Evolutionary conservation across 1,140 invertebrate species (phyloP), one percentile per base, ranked within the genome.

Genomic region (Aradophagus sp.): DNA sequence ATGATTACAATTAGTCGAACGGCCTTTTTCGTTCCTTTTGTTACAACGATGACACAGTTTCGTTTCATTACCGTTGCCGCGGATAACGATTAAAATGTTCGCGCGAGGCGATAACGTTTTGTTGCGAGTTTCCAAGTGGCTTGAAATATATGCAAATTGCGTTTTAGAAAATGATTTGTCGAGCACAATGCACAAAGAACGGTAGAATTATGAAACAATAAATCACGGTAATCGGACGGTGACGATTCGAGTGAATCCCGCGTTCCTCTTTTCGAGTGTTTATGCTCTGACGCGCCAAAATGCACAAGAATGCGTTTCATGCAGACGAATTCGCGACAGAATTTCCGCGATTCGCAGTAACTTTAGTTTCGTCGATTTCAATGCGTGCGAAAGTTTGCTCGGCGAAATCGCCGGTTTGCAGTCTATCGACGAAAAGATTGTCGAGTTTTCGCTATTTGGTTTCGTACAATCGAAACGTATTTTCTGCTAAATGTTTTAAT

Each of bases 261-360:
- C 11, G 26, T 23, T 47, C 32, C 26, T 14, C 38, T 47, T 56
- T 47, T 32, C 14, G 41, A 29, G 16, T 14, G 38, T 16, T 48
- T 48, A 27, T 32, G 39, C 7, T 59, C n/a, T 39, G 48, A 29
- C 34, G 42, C 34, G 32, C 44, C 47, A 47, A 34, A 59, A 59
- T 48, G 42, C 32, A 11, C 42, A 20, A 29, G 36, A 38, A 32
- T 39, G 41, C 48, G 55, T 47, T 59, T 39, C 47, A 59, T 48
- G 15, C 13, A 39, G 38, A 29, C n/a, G n/a, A n/a, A n/a, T n/a
- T n/a, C n/a, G n/a, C n/a, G n/a, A n/a, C n/a, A n/a, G n/a, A 47
- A 59, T 45, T 47, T 14, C 42, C 16, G 31, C 48, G 55, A 59
- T 59, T 59, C 55, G 48, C 7, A 19, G 34, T 12, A 16, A 4